Evolutionary conservation across 2,113 vertebrate species (phyloP), one percentile per base, ranked within the genome.

Genomic region (Anguilla rostrata): DNA sequence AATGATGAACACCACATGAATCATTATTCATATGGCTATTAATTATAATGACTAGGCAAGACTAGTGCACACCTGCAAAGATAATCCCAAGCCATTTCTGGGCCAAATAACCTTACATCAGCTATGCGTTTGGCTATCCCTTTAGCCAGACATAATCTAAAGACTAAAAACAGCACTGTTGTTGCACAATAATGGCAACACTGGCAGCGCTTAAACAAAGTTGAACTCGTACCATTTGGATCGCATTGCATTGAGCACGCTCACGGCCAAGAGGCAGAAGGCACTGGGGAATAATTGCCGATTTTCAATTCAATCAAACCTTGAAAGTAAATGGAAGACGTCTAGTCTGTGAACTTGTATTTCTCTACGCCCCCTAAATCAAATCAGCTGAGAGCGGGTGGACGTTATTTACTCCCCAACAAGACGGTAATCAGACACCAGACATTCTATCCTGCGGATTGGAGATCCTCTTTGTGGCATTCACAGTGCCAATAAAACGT

Each of bases 381-480:
- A 85, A 57, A 85, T 79, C 84, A 79, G 43, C 43, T 22, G 60
- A 39, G 20, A 79, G 71, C 43, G 56, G 4, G 41, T 43, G 20
- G 49, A 26, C 43, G 29, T 85, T 85, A 83, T 75, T 83, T 75
- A 83, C 81, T 39, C 29, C 60, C n/a, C 41, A 7, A 43, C n/a
- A 34, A 78, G 84, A 53, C 18, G 75, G 84, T 49, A 85, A 85
- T 85, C 84, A 63, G 57, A 86, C 78, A 57, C 39, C 22, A 81
- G 85, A 40, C 53, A 63, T 81, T 57, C 78, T 20, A 63, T 81
- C 78, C 26, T 41, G 18, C 3, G 78, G 85, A 86, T 29, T 81
- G 53, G 11, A 80, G 49, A 43, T 18, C 29, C 78, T 86, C 29
- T 57, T 22, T 57, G 85, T 15, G 16, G 39, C 53, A 60, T 81